These are phyloP conservation scores for Desmodus rotundus DNA, from an alignment of 2,113 vertebrate species.

Conservation along the genomic window DNA sequence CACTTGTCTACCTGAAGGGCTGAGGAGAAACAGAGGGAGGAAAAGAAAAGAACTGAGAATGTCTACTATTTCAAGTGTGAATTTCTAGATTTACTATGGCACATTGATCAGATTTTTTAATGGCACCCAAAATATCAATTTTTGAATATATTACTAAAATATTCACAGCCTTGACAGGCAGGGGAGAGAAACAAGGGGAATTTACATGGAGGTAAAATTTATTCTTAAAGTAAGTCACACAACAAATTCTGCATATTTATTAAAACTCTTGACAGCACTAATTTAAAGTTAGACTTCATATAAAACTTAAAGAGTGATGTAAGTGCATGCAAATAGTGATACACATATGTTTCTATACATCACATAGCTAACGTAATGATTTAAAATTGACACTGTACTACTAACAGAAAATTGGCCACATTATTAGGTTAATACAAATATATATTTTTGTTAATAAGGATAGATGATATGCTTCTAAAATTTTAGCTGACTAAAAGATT, in stretches of 20 bases:
- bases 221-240: constrained; percentile 35
- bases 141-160: constrained; percentile 41
- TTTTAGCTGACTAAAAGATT: background rate
- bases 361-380: background rate
- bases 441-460: constrained; percentile 5
- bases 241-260: constrained; percentile 28
- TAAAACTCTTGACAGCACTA: constrained; percentile 29
- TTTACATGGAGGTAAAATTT: constrained; percentile 25
- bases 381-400: background rate
- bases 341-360: background rate
- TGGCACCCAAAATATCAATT: constrained; percentile 27
- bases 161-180: background rate
- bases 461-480: background rate
- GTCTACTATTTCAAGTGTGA: background rate
- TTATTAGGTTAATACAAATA: background rate
- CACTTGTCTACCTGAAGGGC: background rate
- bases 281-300: constrained; percentile 46
- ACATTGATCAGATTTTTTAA: constrained; percentile 27
- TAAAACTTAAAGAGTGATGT: background rate
- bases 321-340: background rate
- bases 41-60: background rate
- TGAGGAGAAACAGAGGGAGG: no score
- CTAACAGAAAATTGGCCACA: background rate
- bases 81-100: background rate
- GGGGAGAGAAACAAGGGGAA: background rate